Evolutionary conservation across 2,888 invertebrate species (phyloP).

Genomic region (Gisinianus flammeolus): DNA sequence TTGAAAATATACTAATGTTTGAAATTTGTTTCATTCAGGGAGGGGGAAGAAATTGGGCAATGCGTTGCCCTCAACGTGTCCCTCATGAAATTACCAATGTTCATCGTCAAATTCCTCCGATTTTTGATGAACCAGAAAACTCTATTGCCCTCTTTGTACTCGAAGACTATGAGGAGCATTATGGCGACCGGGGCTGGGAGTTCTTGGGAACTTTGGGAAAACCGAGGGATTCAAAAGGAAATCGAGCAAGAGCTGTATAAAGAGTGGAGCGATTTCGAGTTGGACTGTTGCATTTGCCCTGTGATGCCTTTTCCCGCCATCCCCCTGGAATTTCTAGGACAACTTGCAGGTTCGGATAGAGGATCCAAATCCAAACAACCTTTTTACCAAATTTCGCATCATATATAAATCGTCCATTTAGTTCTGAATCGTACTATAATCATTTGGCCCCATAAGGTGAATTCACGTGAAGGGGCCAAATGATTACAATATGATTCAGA

Average conservation of each 20-base stretch:
- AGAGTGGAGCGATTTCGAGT: conserved; percentile 49
- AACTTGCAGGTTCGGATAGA: conserved; percentile 11
- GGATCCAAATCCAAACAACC: too few relatives aligned
- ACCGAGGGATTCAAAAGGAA: conserved; percentile 44
- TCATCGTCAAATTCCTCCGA: conserved; percentile 46
- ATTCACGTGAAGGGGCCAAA: too few relatives aligned
- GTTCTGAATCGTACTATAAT: not conserved
- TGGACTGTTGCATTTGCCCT: conserved; percentile 54
- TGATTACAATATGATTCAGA: too few relatives aligned
- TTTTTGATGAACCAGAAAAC: conserved; percentile 45
- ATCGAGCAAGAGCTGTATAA: conserved; percentile 46
- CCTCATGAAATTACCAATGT: conserved; percentile 45
- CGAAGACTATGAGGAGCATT: conserved; percentile 33
- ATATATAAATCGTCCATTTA: not conserved
- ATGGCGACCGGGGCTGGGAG: conserved; percentile 50
- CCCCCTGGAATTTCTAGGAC: conserved; percentile 48
- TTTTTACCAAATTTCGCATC: too few relatives aligned
- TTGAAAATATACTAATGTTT: not conserved
- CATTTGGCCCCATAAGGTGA: too few relatives aligned
- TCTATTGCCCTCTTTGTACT: conserved; percentile 16
- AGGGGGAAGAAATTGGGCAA: conserved; percentile 54
- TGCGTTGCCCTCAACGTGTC: conserved; percentile 48
- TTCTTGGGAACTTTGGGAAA: conserved; percentile 54
- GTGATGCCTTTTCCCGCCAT: conserved; percentile 55
- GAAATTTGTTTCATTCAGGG: conserved; percentile 39